Conservation (phyloP, 1,140 invertebrate species). For the Drosophila nasuta region DNA sequence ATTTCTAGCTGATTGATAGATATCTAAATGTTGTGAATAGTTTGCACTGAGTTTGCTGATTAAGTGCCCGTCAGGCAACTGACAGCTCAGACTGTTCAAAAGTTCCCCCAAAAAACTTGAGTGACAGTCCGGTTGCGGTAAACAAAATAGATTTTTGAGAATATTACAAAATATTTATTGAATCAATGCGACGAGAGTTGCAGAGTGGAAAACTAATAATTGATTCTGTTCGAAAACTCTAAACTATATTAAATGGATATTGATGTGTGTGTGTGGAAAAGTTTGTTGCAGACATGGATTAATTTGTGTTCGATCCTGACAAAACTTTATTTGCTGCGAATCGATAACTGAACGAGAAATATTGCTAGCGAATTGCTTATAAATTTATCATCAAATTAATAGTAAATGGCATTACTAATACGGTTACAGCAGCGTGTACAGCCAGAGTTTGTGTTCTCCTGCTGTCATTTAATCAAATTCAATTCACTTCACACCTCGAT, state of each 20-base stretch:
- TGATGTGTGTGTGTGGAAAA: too few species aligned
- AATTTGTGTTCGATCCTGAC: not conserved
- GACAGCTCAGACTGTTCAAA: not conserved
- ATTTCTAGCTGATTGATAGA: not conserved
- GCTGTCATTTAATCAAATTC: conserved; percentile 73
- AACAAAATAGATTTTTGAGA: too few species aligned
- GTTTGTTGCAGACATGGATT: not conserved
- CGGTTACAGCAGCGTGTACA: not conserved
- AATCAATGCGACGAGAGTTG: too few species aligned
- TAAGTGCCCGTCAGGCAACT: not conserved
- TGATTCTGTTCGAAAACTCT: too few species aligned
- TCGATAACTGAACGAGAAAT: not conserved
- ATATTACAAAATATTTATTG: too few species aligned
- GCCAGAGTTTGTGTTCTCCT: not conserved
- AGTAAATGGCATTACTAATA: conserved; percentile 23
- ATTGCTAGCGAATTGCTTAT: conserved; percentile 5
- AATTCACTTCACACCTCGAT: conserved; percentile 67
- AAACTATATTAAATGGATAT: too few species aligned
- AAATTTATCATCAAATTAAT: conserved; percentile 25
- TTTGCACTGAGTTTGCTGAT: not conserved
- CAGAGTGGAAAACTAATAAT: too few species aligned
- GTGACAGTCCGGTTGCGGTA: not conserved
- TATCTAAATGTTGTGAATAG: not conserved
- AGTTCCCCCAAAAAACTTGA: not conserved
- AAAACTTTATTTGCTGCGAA: not conserved